phyloP scores from a whole-genome alignment of 2,113 vertebrate species.

The Muntiacus reevesi region DNA sequence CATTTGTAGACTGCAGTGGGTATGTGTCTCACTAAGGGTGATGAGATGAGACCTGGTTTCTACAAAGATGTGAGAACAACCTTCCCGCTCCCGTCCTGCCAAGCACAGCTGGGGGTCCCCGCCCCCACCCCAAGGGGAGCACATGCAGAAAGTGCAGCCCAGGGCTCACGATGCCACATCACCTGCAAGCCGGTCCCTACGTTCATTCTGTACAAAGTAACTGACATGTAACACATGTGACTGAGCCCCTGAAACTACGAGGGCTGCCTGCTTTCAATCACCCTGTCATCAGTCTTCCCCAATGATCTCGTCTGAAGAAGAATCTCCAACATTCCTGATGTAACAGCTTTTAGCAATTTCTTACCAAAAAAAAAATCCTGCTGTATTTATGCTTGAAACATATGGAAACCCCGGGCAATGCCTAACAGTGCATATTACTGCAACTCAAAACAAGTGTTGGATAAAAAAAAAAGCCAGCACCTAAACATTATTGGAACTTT shows the following conservation, averaged over 20 bases:
- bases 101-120: background rate
- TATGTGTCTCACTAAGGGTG: slow-evolving; percentile 20
- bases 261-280: background rate
- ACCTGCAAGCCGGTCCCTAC: slow-evolving; percentile 73
- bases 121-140: background rate
- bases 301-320: slow-evolving; percentile 66
- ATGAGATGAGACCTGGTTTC: slow-evolving; percentile 14
- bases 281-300: slow-evolving; percentile 49
- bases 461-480: slow-evolving; percentile 15
- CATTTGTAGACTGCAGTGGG: background rate
- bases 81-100: background rate
- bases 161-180: slow-evolving; percentile 69
- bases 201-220: slow-evolving; percentile 67
- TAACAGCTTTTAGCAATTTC: slow-evolving; percentile 41
- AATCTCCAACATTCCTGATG: slow-evolving; percentile 63
- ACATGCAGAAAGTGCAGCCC: slow-evolving; percentile 44
- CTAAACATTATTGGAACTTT: background rate
- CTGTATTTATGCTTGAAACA: background rate
- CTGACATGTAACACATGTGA: slow-evolving; percentile 53
- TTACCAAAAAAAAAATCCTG: slow-evolving; percentile 1
- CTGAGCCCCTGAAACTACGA: slow-evolving; percentile 53
- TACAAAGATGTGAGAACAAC: slow-evolving; percentile 58
- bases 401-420: background rate
- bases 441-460: background rate
- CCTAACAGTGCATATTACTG: background rate